A percentile compares a stretch with the other conserved stretches of the same genome.
Evolutionary conservation across 2,113 vertebrate genomes (phyloP).

Genomic region (rat (Rattus norvegicus)): GRCr8 NC_086034.1:28714001-28714500

Average conservation of each 20-base stretch:
- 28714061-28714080: not conserved
- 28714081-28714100: not conserved
- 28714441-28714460: constrained; percentile 5
- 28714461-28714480: not conserved
- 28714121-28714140: not conserved
- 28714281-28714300: constrained; percentile 35
- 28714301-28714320: constrained; percentile 40
- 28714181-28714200: not conserved
- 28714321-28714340: constrained; percentile 40
- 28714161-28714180: not conserved
- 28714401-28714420: not conserved
- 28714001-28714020: not conserved
- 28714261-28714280: constrained; percentile 54
- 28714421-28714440: constrained; percentile 11
- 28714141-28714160: not conserved
- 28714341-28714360: constrained; percentile 62
- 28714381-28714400: not conserved
- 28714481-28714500: not conserved
- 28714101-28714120: not conserved
- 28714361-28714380: constrained; percentile 47
- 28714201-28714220: constrained; percentile 67
- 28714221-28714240: constrained; percentile 67
- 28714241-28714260: constrained; percentile 76
- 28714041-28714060: too few species aligned
- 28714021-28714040: not conserved